phyloP scores from a whole-genome alignment of 2,797 vertebrate species.

The Danio albolineatus region DNA sequence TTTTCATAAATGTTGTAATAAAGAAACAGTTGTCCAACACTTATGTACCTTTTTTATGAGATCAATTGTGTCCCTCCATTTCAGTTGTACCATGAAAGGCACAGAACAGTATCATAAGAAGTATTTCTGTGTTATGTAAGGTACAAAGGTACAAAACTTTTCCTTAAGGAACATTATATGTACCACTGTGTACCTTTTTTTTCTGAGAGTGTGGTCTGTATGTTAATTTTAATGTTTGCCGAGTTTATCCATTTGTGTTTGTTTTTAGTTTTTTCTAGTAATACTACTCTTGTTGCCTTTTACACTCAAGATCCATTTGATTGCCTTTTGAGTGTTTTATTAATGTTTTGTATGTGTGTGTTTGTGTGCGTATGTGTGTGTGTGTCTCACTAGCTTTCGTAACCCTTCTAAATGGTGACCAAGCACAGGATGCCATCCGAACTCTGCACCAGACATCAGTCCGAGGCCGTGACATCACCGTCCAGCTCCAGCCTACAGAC shows the following conservation, averaged over 20 bases:
- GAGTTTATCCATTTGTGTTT: conserved; percentile 43
- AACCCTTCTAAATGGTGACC: conserved; percentile 94
- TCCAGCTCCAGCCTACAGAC: conserved; percentile 95
- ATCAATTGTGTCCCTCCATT: too few species aligned
- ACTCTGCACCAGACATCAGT: conserved; percentile 89
- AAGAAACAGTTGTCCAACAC: too few species aligned
- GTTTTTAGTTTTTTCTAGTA: conserved; percentile 15
- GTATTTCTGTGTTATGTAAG: too few species aligned
- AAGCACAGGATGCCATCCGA: conserved; percentile 93
- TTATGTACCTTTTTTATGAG: too few species aligned
- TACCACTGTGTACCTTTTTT: too few species aligned
- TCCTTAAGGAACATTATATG: too few species aligned
- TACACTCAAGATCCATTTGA: conserved; percentile 35
- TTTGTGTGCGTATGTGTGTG: conserved; percentile 60
- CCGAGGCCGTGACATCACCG: conserved; percentile 88
- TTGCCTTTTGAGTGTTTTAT: conserved; percentile 51
- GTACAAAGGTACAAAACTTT: too few species aligned
- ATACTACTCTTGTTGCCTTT: conserved; percentile 34
- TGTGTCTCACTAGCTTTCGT: conserved; percentile 89
- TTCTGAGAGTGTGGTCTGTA: too few species aligned
- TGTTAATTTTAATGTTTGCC: conserved; percentile 28
- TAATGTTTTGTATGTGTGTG: conserved; percentile 56
- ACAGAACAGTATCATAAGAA: too few species aligned
- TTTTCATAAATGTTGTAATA: too few species aligned
- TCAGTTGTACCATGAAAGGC: too few species aligned